Percentiles rank a stretch among this genome's conserved stretches.
phyloP scores from a whole-genome alignment of 2,797 vertebrate species.

The Hippocampus kuda region DNA sequence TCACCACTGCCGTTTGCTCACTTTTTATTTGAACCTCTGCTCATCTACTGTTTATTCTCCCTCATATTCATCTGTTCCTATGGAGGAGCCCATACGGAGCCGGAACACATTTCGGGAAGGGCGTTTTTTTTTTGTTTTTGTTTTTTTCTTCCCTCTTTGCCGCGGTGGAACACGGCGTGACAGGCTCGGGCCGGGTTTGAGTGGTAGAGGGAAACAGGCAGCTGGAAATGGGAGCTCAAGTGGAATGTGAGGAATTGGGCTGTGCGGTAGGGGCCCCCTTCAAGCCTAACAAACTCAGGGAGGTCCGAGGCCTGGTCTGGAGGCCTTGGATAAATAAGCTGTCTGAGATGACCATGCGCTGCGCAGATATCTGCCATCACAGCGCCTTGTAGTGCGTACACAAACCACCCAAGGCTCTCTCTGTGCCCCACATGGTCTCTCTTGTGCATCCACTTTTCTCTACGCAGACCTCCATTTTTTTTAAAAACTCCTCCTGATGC shows the following conservation, averaged over 20 bases:
- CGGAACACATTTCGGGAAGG: neutral
- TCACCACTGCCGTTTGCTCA: too few relatives aligned
- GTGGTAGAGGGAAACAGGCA: constrained; percentile 62
- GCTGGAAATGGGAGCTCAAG: constrained; percentile 74
- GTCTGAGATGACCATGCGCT: constrained; percentile 72
- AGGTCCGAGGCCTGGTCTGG: constrained; percentile 75
- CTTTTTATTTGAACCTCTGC: too few relatives aligned
- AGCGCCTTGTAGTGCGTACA: constrained; percentile 56
- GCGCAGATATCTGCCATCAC: constrained; percentile 75
- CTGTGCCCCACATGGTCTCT: constrained; percentile 29
- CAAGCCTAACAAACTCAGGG: constrained; percentile 82
- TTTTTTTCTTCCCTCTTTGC: neutral
- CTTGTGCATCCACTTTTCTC: constrained; percentile 8
- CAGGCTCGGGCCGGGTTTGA: constrained; percentile 41
- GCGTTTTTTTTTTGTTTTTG: constrained; percentile 1
- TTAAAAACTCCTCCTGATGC: neutral
- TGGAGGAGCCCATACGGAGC: constrained; percentile 1
- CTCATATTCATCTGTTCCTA: constrained; percentile 13
- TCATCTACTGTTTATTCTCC: neutral
- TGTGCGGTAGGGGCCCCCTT: constrained; percentile 73
- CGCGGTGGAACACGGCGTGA: constrained; percentile 11
- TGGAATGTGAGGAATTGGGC: constrained; percentile 77
- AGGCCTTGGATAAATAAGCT: constrained; percentile 80
- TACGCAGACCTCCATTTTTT: neutral
- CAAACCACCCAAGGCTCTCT: constrained; percentile 47